Evolutionary conservation across 2,113 vertebrate genomes (phyloP).

Genomic region (Pseudois nayaur): DNA sequence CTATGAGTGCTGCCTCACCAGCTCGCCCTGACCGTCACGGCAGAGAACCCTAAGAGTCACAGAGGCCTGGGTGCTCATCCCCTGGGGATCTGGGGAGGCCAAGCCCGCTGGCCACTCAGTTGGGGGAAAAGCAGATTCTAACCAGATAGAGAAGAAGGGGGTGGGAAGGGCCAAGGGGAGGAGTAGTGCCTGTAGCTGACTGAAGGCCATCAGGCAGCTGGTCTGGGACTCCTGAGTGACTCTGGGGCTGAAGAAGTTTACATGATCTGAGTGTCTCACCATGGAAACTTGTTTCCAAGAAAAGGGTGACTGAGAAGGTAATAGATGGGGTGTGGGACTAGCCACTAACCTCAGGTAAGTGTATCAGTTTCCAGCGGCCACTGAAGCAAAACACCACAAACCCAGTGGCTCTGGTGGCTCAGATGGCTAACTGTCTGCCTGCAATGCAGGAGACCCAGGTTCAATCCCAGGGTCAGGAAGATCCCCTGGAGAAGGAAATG

Average conservation of each 20-base stretch:
- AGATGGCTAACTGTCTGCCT: background rate
- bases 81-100: background rate
- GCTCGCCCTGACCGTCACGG: background rate
- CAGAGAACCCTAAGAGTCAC: background rate
- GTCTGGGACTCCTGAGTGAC: background rate
- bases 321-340: rapidly evolving
- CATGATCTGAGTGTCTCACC: background rate
- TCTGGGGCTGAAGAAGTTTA: background rate
- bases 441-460: background rate
- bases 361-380: rapidly evolving
- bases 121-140: background rate
- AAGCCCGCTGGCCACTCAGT: rapidly evolving
- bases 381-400: background rate
- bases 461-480: background rate
- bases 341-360: no score
- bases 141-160: background rate
- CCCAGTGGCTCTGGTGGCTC: background rate
- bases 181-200: background rate
- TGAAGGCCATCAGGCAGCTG: background rate
- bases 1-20: background rate
- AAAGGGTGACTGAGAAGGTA: background rate
- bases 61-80: background rate
- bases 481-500: background rate
- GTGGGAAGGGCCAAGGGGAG: background rate
- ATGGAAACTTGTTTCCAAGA: background rate